phyloP scores from a whole-genome alignment of 2,113 vertebrate genomes.

The Panthera tigris region DNA sequence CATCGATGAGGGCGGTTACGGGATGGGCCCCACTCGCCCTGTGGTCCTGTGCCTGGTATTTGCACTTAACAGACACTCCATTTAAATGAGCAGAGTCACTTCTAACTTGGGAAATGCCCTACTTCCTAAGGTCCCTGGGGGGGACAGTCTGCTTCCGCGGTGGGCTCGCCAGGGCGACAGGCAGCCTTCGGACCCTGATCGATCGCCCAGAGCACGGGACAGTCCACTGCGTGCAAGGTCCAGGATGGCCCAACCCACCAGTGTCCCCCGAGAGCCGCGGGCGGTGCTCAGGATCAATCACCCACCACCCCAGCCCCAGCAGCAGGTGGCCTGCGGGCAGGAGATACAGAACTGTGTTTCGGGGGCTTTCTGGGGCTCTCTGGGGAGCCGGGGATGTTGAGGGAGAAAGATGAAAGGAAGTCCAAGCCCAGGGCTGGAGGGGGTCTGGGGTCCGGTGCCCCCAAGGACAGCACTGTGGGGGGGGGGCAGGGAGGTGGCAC shows the following conservation, averaged over 20 bases:
- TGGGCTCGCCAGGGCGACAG: neutral
- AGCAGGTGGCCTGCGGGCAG: accelerated
- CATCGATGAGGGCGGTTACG: accelerated
- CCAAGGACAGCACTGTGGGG: accelerated
- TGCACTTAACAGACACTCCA: no score
- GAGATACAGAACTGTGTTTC: accelerated
- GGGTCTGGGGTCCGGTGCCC: accelerated
- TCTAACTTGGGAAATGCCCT: no score
- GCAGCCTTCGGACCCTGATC: accelerated
- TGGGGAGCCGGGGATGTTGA: accelerated
- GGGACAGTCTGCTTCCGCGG: neutral
- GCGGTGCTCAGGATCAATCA: accelerated
- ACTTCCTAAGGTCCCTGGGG: accelerated
- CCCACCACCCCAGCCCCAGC: accelerated
- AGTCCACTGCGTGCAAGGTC: accelerated
- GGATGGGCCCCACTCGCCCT: accelerated
- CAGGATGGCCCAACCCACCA: neutral
- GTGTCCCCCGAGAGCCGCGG: no score
- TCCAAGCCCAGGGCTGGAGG: accelerated
- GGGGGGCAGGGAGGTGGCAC: accelerated
- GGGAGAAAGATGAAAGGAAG: neutral
- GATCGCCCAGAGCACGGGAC: accelerated
- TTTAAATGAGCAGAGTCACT: neutral
- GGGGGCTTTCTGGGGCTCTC: no score
- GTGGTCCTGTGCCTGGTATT: accelerated